Base-by-base conservation (phyloP, 2,888 invertebrate species). In the Spisula solida region DNA sequence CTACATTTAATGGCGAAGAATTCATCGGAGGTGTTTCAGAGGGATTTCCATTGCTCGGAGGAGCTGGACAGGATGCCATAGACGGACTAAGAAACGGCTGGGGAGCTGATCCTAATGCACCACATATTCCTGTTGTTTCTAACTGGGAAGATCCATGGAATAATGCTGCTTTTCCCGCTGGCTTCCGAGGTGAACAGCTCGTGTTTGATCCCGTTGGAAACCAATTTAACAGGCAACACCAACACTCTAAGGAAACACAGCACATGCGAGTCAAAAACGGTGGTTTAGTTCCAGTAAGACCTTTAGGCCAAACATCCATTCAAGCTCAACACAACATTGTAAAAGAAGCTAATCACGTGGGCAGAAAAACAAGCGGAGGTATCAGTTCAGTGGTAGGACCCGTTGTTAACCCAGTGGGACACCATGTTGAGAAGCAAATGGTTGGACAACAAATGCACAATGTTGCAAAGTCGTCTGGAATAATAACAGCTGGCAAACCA, bases 21-120 rank as follows among this genome's bases (percentile, higher is more conserved):
- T 51, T 91, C 10, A 79, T 51, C 4, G 91, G 88, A 18, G 91
- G 91, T 6, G 41, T 82, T 41, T 41, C 41, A 16, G 79, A 55
- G n/a, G 82, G 75, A 18, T 70, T 91, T n/a, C 91, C 89, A 8
- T 25, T 55, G 25, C 91, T 89, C 47, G 91, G 91, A 0, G 91
- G 91, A 41, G 80, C 89, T 10, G 48, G n/a, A 1, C 60, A 4
- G 1, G 14, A 78, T 10, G 18, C 75, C 0, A 8, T 41, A 41
- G 78, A 85, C 47, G 91, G 91, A 41, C 25, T 91, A 29, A 25
- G 83, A 34, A 82, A 89, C 31, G 89, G 89, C 5, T 89, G 89
- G 89, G 91, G 89, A 31, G 84, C 47, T 20, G 75, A 86, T 55
- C 70, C 78, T 20, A 41, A 82, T 48, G 47, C 20, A 18, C 88